Evolutionary conservation across 2,113 vertebrate species (phyloP), one percentile per base, ranked within the genome.

Genomic region (Grantiella picta): DNA sequence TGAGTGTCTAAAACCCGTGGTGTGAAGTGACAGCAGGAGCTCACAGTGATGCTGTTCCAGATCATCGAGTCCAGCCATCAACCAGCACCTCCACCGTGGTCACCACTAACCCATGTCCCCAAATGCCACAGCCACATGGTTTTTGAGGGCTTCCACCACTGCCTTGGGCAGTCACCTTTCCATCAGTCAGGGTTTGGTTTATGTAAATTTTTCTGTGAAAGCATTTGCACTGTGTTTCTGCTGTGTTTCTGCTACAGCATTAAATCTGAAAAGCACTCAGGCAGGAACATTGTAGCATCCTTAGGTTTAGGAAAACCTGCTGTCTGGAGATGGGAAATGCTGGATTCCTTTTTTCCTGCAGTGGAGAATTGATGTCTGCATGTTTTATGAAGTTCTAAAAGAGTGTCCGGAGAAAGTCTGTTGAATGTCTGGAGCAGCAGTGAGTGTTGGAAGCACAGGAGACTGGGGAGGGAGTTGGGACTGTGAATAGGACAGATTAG

Each of bases 261-360:
- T 53, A 9, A 78, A 86, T 89, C 85, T 78, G 87, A 60, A 81
- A 92, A 90, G 66, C 59, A 12, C 73, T 83, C 38, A 22, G 80
- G 87, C 90, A 86, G 94, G 93, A 92, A 16, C 82, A 9, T 14
- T 56, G 86, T 83, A 36, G 11, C 82, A 33, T 82, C 88, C 91
- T 90, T 73, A 54, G 52, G 25, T 89, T 71, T 80, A 68, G 94
- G 95, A 93, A 36, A 91, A 69, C 57, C 60, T 70, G 56, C 86
- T 91, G 57, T 91, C 84, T 28, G 47, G 72, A 84, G 80, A 18
- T 38, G 61, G 90, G 87, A 89, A 92, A 81, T 84, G 86, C 87
- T 97, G 25, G 21, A 44, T 92, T 82, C 53, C 80, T 70, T 78
- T 83, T 96, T 97, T 94, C 88, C 93, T 91, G 63, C 90, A 64